These are phyloP conservation scores for Microplitis manilae DNA, from an alignment of 2,888 invertebrate species.

Conservation along the genomic window DNA sequence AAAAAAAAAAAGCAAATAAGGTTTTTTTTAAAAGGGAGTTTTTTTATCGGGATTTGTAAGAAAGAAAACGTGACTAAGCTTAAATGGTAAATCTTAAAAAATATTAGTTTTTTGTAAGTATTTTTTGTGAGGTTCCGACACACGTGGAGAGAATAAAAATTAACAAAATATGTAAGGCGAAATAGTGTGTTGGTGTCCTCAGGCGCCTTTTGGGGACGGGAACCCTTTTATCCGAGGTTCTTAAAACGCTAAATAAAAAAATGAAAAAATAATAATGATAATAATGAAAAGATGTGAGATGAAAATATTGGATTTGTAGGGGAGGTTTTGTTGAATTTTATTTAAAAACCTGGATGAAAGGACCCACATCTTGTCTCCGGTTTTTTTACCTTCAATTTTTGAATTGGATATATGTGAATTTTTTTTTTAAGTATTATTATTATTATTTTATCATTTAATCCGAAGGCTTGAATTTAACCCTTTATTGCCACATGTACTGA, in stretches of 20 bases:
- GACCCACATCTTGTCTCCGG: neutral
- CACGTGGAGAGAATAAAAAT: neutral
- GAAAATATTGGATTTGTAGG: neutral
- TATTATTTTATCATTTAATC: conserved; percentile 70
- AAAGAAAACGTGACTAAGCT: conserved; percentile 66
- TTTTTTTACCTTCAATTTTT: conserved; percentile 34
- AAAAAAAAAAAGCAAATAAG: neutral
- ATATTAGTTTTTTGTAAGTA: conserved; percentile 57
- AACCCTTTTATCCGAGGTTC: neutral
- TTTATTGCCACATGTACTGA: conserved; percentile 54
- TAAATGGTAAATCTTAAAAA: conserved; percentile 70
- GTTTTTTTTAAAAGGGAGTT: conserved; percentile 27
- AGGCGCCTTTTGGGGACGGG: neutral
- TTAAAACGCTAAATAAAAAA: neutral
- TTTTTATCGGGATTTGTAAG: conserved; percentile 34
- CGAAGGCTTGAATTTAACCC: conserved; percentile 69
- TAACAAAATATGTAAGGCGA: neutral
- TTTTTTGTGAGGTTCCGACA: neutral
- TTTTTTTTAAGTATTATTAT: conserved; percentile 44
- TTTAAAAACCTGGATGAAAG: neutral
- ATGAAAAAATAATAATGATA: neutral
- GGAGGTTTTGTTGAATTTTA: neutral
- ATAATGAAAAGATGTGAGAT: neutral
- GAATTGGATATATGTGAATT: conserved; percentile 37
- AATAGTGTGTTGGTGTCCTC: no score